Evolutionary conservation across 1,140 invertebrate species (phyloP).

Genomic region (Hermatobates lingyangjiaoensis): DNA sequence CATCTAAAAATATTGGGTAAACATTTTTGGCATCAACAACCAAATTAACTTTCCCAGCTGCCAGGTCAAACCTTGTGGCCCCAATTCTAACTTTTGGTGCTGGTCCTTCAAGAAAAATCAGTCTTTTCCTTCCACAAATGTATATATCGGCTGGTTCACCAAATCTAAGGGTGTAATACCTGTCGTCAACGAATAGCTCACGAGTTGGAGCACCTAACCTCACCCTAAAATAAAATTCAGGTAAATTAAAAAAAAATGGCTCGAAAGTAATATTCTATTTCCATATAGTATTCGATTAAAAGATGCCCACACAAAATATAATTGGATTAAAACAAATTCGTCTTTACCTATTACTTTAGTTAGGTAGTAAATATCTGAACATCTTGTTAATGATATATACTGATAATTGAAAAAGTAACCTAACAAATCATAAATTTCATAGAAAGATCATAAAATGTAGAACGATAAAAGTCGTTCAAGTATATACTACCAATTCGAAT

Average conservation of each 20-base stretch:
- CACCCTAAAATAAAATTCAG: conserved; percentile 35
- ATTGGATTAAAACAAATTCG: no score
- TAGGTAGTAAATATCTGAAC: no score
- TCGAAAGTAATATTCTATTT: neutral
- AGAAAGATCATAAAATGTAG: no score
- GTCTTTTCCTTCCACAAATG: conserved; percentile 52
- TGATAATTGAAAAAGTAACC: no score
- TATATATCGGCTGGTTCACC: conserved; percentile 72
- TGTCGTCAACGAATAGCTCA: conserved; percentile 74
- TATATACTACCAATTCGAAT: no score
- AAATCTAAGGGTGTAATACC: conserved; percentile 76
- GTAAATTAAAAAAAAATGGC: conserved; percentile 20
- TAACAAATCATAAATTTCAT: no score
- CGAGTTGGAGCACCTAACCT: conserved; percentile 78
- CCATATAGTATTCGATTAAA: neutral
- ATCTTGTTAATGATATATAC: no score
- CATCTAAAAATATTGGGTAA: conserved; percentile 66
- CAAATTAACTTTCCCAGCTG: conserved; percentile 62
- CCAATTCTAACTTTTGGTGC: conserved; percentile 70
- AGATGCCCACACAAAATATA: neutral
- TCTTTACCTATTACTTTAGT: no score
- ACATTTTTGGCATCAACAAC: conserved; percentile 59
- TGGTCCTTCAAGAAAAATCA: conserved; percentile 64
- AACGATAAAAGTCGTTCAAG: no score
- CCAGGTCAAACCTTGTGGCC: conserved; percentile 47